Evolutionary conservation across 2,888 invertebrate genomes (phyloP), one percentile per base, ranked within the genome.

Genomic region (Lasioglossum oenotherae): DNA sequence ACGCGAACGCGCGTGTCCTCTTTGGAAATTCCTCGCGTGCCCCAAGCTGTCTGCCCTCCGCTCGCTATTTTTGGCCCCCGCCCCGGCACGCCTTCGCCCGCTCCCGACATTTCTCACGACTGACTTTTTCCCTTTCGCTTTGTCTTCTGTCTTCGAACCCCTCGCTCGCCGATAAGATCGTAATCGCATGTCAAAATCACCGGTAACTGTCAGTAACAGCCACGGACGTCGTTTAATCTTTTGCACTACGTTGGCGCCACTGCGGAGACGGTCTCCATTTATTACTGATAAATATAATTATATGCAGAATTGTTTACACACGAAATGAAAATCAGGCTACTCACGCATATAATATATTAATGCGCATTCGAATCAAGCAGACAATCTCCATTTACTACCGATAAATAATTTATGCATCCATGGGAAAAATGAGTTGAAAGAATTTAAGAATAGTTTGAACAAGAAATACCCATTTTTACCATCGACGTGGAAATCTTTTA

Each of bases 1-100:
- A 80, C 79, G 67, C 67, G 80, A 31, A 72, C 74, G 41, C 64
- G 53, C 49, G 80, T 64, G 78, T 74, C 41, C 74, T 60, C 69
- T 73, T 53, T 53, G 73, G 78, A 64, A 60, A 85, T 85, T 85
- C 85, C 78, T 8, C 80, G 85, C 81, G 78, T 85, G 71, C 79
- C 60, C 67, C 73, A 69, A 53, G 78, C 19, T 67, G 73, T 73
- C 76, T 76, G 69, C 57, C 10, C 41, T 64, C 35, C 35, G n/a
- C 31, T 60, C 73, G 57, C 79, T 81, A 81, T 81, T 85, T 82
- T 86, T 74, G 79, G 77, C 53, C 23, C 1, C 5, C 69, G 41
- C 46, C 46, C 46, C 16, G 16, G 38, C 44, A n/a, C 38, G 72
- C 74, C 8, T 49, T 6, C 41, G 16, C 49, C 46, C 44, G 35